Evolutionary conservation across 1,140 invertebrate genomes (phyloP).

Genomic region (Drosophila equinoxialis): DNA sequence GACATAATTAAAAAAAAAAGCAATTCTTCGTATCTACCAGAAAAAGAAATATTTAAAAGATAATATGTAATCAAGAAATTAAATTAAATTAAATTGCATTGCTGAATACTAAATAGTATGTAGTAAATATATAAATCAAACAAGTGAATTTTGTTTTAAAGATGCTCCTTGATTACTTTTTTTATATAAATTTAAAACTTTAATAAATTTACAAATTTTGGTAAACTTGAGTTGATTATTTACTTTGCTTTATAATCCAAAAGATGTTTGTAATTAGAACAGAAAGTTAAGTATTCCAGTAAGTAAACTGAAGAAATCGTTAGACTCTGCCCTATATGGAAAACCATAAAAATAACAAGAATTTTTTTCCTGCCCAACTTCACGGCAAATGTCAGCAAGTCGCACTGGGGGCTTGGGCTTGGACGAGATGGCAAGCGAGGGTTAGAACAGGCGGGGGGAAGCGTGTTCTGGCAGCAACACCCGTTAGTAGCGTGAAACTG

Average conservation of each 20-base stretch:
- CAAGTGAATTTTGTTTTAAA: no score
- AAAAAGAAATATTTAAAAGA: no score
- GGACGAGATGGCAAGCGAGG: slow-evolving; percentile 15
- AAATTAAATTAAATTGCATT: no score
- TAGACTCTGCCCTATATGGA: slow-evolving; percentile 4
- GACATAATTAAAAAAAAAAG: no score
- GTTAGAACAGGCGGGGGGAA: slow-evolving; percentile 27
- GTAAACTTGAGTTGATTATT: neutral
- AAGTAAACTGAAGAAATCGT: slow-evolving; percentile 7
- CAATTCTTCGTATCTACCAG: no score
- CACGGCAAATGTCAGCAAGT: slow-evolving; percentile 53
- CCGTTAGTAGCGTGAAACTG: slow-evolving; percentile 76
- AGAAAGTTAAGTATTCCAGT: neutral
- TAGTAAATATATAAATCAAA: no score
- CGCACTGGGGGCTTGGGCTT: slow-evolving; percentile 32
- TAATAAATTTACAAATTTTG: neutral
- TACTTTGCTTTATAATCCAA: neutral
- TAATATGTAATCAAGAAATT: no score
- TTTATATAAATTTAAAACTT: no score
- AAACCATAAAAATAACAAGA: slow-evolving; percentile 23
- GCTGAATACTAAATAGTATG: no score
- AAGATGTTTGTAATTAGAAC: neutral
- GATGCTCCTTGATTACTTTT: no score
- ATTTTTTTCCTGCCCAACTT: slow-evolving; percentile 30
- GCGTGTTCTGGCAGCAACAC: slow-evolving; percentile 63